Conservation (phyloP, 1,140 invertebrate species). For the Hycleus cichorii region DNA sequence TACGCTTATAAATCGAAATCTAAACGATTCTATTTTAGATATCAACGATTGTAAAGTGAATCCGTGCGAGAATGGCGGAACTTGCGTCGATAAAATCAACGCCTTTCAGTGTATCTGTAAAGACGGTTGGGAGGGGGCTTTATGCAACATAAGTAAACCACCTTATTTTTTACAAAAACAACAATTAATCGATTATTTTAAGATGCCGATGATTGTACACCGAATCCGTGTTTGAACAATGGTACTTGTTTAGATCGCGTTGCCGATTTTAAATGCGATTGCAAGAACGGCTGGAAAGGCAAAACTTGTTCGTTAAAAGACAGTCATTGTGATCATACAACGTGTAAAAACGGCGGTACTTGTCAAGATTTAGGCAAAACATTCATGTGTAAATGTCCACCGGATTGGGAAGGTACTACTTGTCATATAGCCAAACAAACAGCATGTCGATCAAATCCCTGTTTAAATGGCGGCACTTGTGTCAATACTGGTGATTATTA, state of each 20-base stretch:
- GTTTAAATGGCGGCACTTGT: conserved; percentile 69
- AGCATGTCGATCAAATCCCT: conserved; percentile 63
- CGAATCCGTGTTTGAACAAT: conserved; percentile 67
- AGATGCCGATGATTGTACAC: conserved; percentile 77
- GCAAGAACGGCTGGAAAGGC: conserved; percentile 69
- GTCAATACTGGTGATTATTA: conserved; percentile 65
- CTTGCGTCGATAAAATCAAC: conserved; percentile 67
- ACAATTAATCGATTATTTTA: conserved; percentile 26
- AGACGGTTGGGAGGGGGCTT: conserved; percentile 57
- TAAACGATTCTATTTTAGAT: conserved; percentile 38
- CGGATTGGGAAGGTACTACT: conserved; percentile 59
- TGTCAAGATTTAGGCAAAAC: conserved; percentile 59
- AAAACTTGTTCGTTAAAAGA: conserved; percentile 62
- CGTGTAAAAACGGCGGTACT: conserved; percentile 57
- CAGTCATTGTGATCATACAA: conserved; percentile 56
- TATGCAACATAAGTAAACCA: conserved; percentile 55
- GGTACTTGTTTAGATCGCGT: conserved; percentile 67
- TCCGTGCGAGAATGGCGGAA: conserved; percentile 67
- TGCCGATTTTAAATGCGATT: conserved; percentile 67
- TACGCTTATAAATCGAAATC: background rate
- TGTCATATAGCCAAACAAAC: conserved; percentile 64
- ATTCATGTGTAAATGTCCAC: conserved; percentile 55
- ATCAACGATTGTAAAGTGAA: conserved; percentile 65
- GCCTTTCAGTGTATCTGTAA: conserved; percentile 72
- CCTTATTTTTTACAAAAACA: background rate